These are phyloP conservation scores for Muscicapa comitata DNA, from an alignment of 2,797 vertebrate species.

Conservation along the genomic window DNA sequence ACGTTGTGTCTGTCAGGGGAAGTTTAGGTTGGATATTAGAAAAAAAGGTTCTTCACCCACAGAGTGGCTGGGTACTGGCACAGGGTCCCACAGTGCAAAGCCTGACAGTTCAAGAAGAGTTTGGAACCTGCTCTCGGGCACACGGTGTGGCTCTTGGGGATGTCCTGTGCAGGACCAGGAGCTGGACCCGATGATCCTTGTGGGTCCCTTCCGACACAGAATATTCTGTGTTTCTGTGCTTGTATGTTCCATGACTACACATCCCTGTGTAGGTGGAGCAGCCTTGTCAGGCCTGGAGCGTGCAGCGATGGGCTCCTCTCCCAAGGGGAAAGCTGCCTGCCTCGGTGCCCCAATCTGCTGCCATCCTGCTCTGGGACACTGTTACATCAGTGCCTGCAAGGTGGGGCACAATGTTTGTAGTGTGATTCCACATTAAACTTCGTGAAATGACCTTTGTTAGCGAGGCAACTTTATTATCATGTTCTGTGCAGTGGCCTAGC, in stretches of 20 bases:
- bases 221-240: neutral
- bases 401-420: fast-evolving
- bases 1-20: neutral
- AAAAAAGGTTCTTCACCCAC: fast-evolving
- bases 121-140: neutral
- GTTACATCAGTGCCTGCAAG: neutral
- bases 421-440: neutral
- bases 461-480: fast-evolving
- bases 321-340: neutral
- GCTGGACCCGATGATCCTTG: neutral
- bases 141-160: neutral
- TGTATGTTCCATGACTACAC: neutral
- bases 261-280: neutral
- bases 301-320: fast-evolving
- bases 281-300: fast-evolving
- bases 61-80: fast-evolving
- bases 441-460: neutral
- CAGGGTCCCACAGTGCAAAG: neutral
- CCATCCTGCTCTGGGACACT: fast-evolving
- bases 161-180: neutral
- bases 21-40: neutral
- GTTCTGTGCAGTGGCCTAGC: neutral
- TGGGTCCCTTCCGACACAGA: neutral
- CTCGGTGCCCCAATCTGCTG: fast-evolving
- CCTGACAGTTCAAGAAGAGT: neutral